These are phyloP conservation scores for Trigoniulus corallinus DNA, from an alignment of 1,140 invertebrate genomes.

Conservation along the genomic window DNA sequence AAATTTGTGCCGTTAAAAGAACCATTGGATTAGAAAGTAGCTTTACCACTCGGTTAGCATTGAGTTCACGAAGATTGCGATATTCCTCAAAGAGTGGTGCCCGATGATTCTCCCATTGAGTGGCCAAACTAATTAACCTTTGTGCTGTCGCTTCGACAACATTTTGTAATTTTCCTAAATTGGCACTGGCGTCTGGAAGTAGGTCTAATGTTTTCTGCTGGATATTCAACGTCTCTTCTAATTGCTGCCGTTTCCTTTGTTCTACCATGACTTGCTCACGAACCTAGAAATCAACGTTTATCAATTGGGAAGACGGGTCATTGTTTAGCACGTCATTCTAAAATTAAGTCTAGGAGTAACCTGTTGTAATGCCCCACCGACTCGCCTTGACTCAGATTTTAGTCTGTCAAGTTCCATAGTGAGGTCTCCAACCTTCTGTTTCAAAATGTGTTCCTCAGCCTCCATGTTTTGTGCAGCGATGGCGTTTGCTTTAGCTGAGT, in stretches of 20 bases:
- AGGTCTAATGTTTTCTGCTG: conserved; percentile 44
- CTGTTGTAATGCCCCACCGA: no score
- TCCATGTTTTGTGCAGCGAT: no score
- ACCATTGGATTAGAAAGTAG: conserved; percentile 2
- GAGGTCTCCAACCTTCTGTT: no score
- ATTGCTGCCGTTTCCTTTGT: no score
- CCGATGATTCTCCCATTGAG: conserved; percentile 51
- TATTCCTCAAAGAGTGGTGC: conserved; percentile 43
- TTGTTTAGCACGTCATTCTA: no score
- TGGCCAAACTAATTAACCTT: conserved; percentile 39
- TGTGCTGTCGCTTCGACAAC: conserved; percentile 40
- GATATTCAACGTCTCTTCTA: conserved; percentile 24
- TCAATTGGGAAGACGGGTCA: no score
- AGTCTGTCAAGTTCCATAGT: no score
- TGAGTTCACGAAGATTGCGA: conserved; percentile 35
- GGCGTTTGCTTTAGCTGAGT: no score
- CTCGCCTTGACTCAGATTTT: no score
- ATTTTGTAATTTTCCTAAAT: conserved; percentile 41
- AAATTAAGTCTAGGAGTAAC: no score
- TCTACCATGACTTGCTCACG: no score
- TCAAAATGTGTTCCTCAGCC: no score
- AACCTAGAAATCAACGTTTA: not conserved
- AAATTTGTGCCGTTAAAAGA: not conserved
- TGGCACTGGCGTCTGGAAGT: conserved; percentile 40
- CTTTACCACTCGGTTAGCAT: conserved; percentile 39